phyloP scores from a whole-genome alignment of 64 coral and sea anemone genomes.

The Porites australiensis region DNA sequence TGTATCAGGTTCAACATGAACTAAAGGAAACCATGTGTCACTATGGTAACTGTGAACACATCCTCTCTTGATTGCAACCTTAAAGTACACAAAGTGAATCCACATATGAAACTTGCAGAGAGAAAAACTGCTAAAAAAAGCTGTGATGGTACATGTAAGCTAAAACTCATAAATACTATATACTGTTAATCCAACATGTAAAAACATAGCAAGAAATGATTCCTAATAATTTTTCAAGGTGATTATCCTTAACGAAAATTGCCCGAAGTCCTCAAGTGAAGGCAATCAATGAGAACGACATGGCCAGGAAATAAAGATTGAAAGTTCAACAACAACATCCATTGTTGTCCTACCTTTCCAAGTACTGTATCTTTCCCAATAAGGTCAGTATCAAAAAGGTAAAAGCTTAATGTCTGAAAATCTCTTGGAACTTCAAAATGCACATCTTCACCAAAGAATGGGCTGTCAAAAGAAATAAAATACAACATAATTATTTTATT shows the following conservation, averaged over 20 bases:
- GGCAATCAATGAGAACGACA: too few species aligned
- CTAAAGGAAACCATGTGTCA: conserved; percentile 84
- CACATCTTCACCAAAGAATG: conserved; percentile 93
- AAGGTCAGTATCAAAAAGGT: conserved; percentile 79
- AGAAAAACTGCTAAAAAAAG: too few species aligned
- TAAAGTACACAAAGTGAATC: not conserved
- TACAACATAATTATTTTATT: too few species aligned
- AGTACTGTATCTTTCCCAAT: conserved; percentile 81
- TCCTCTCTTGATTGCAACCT: conserved; percentile 93
- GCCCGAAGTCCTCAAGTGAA: too few species aligned
- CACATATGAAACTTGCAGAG: not conserved
- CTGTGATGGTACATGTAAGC: too few species aligned
- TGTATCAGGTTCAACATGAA: conserved; percentile 77
- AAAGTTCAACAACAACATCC: not conserved
- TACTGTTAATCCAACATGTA: too few species aligned
- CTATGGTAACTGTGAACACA: conserved; percentile 78
- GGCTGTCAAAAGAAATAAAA: conserved; percentile 50
- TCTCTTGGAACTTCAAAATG: conserved; percentile 94
- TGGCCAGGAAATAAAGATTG: not conserved
- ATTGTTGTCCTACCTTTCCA: conserved; percentile 65
- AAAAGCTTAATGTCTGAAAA: conserved; percentile 83
- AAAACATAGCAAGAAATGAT: too few species aligned
- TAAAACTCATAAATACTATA: too few species aligned
- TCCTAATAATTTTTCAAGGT: too few species aligned
- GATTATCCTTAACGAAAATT: too few species aligned